Base-by-base conservation (phyloP, 2,113 vertebrate species). In the Pterocles orientalis region DNA sequence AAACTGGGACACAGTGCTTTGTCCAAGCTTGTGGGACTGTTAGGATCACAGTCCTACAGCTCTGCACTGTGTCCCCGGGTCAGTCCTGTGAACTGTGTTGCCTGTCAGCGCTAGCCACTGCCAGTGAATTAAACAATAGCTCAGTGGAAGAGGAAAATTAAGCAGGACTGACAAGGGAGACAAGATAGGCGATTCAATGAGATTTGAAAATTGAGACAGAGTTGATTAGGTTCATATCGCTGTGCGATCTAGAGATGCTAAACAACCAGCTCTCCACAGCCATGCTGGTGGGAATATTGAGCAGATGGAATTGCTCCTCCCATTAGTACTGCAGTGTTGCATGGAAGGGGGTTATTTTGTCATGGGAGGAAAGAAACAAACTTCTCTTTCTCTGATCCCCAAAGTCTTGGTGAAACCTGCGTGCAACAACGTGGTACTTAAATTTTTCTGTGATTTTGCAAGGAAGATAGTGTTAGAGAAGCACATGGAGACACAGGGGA, bases 161-260 rank as follows among this genome's bases (percentile, higher is more conserved):
- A 95, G 64, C 91, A 69, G 39, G 31, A 33, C 73, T 88, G 86
- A 70, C 12, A 41, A 82, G 3, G 14, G 62, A 85, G 71, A 65
- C 89, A 91, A 94, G 86, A 80, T 8, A 78, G 10, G 70, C 60
- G 93, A 95, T 91, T 86, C 54, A 86, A 58, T 86, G 82, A 95
- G 77, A 85, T 69, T 68, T 86, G 88, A 90, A 96, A 91, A 90
- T 18, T 34, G 82, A 91, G 90, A 69, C 19, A 39, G 61, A 61
- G 51, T 80, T 90, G 79, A 39, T 92, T 29, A 65, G 47, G 72
- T 72, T 86, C 45, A 3, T 95, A 90, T 92, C 65, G 4, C 62
- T 56, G 41, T 43, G 45, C 1, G 26, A 76, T 94, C 95, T 93
- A 77, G 57, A 80, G 82, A 88, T 94, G 71, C 56, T 93, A 51